A percentile compares a stretch with the other conserved stretches of the same genome.
These are phyloP conservation scores for Budorcas taxicolor DNA, from an alignment of 2,113 vertebrate genomes.

Conservation along the genomic window DNA sequence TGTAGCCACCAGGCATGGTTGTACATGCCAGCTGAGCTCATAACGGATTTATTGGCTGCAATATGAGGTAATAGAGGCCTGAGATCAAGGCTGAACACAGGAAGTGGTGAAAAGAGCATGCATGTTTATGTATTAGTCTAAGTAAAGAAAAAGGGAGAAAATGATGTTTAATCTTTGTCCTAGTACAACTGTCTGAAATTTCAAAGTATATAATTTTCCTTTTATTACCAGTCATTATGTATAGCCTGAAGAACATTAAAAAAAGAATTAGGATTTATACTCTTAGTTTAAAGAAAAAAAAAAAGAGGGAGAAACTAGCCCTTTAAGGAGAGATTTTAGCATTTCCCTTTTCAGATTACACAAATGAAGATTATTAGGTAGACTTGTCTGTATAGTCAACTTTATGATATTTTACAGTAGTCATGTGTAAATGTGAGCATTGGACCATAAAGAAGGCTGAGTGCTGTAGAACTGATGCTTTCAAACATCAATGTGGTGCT, in stretches of 20 bases:
- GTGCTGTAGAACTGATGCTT: neutral
- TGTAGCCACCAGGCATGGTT: neutral
- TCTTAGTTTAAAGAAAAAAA: neutral
- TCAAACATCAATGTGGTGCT: neutral
- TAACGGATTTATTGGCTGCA: neutral
- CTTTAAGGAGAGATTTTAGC: neutral
- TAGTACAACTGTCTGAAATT: neutral
- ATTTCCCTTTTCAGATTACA: neutral
- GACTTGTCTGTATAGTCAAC: neutral
- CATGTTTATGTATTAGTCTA: neutral
- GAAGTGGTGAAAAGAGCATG: neutral
- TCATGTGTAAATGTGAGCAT: neutral
- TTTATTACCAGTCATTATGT: neutral
- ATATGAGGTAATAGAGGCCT: neutral
- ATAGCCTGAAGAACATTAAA: neutral
- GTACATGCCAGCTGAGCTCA: neutral
- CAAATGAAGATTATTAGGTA: neutral
- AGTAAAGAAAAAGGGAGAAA: neutral
- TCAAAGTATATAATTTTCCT: neutral
- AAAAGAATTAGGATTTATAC: neutral
- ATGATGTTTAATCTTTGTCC: neutral
- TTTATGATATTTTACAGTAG: neutral
- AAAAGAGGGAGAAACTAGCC: neutral
- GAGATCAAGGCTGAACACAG: neutral
- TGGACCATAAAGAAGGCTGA: neutral